These are phyloP conservation scores for Venusia cambrica DNA, from an alignment of 2,888 invertebrate genomes.

Conservation along the genomic window DNA sequence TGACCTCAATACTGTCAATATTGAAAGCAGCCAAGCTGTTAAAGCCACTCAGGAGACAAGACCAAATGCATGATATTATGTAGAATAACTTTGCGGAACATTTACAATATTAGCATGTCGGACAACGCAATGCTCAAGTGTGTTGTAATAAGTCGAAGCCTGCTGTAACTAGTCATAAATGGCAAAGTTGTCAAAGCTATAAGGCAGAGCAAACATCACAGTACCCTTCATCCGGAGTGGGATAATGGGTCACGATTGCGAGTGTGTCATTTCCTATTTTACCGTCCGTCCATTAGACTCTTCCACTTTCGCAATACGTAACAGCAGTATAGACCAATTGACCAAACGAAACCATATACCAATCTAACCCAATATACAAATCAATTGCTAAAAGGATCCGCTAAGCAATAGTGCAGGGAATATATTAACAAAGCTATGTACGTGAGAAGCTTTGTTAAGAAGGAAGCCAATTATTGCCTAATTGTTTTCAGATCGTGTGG, in stretches of 20 bases:
- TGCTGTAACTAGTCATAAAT: conserved; percentile 26
- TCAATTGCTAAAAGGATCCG: conserved; percentile 59
- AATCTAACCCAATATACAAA: too few relatives aligned
- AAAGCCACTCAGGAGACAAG: conserved; percentile 18
- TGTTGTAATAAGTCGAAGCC: conserved; percentile 24
- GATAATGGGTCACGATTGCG: conserved; percentile 49
- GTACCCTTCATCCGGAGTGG: conserved; percentile 32
- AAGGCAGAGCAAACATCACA: conserved; percentile 19
- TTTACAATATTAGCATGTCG: conserved; percentile 23
- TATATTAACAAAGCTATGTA: conserved; percentile 42
- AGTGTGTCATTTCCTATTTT: conserved; percentile 77
- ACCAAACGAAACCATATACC: conserved; percentile 50
- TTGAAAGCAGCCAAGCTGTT: conserved; percentile 22
- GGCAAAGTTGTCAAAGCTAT: conserved; percentile 27
- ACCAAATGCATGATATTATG: conserved; percentile 4
- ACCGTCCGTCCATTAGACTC: conserved; percentile 46
- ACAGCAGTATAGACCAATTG: conserved; percentile 50
- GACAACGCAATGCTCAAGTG: conserved; percentile 22
- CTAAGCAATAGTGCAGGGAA: conserved; percentile 35
- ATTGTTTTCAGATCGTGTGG: conserved; percentile 67
- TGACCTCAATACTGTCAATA: conserved; percentile 26
- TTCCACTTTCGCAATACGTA: conserved; percentile 66
- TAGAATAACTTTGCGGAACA: conserved; percentile 6
- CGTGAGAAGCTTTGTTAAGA: conserved; percentile 36
- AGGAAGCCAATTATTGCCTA: conserved; percentile 42